Conservation (phyloP, 2,888 invertebrate species). For the Apamea crenata region DNA sequence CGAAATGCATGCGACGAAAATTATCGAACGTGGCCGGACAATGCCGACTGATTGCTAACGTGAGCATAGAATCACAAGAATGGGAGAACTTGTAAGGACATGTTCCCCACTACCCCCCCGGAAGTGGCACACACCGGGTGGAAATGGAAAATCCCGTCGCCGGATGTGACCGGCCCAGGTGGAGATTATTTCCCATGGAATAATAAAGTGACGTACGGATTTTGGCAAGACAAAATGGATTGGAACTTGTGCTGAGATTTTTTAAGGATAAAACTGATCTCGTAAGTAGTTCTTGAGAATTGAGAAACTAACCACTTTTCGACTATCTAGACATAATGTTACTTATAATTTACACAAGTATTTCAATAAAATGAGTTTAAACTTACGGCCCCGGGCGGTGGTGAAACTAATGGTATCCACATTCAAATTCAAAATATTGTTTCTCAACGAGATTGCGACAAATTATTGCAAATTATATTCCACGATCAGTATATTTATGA, state of each 20-base stretch:
- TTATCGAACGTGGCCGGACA: conserved; percentile 63
- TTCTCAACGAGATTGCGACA: neutral
- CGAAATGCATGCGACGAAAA: conserved; percentile 60
- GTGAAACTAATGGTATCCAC: neutral
- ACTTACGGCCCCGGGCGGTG: accelerated
- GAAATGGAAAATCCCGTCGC: conserved; percentile 83
- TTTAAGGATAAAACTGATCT: neutral
- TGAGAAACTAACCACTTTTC: neutral
- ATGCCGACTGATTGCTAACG: conserved; percentile 73
- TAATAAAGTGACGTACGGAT: conserved; percentile 74
- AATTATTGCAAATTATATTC: conserved; percentile 36
- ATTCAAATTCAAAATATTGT: conserved; percentile 24
- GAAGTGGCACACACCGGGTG: conserved; percentile 79
- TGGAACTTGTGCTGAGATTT: conserved; percentile 8
- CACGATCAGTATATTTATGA: conserved; percentile 46
- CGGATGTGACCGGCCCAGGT: conserved; percentile 82
- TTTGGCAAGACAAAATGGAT: conserved; percentile 35
- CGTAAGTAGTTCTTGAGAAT: conserved; percentile 4
- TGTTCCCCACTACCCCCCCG: conserved; percentile 63
- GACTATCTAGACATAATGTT: too few relatives aligned
- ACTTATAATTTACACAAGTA: neutral
- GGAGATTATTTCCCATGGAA: conserved; percentile 77
- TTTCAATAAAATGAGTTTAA: neutral
- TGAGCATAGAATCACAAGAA: conserved; percentile 65
- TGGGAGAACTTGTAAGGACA: conserved; percentile 60